These are phyloP conservation scores for Capreolus pygargus DNA, from an alignment of 2,113 vertebrate species.

Conservation along the genomic window DNA sequence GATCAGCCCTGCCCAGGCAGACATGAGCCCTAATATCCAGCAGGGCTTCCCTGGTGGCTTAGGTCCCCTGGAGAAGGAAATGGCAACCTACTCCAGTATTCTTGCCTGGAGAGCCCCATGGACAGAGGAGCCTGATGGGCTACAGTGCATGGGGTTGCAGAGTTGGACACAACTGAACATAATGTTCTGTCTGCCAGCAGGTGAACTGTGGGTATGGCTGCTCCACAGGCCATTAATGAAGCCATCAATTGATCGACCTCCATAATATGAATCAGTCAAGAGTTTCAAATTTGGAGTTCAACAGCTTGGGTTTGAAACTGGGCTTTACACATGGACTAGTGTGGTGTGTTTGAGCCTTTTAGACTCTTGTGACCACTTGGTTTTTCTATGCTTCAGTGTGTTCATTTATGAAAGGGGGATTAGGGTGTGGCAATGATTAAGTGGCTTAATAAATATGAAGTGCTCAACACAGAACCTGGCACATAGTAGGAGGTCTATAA, in stretches of 20 bases:
- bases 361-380: not conserved
- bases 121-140: not conserved
- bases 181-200: not conserved
- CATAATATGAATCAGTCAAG: not conserved
- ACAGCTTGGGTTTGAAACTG: not conserved
- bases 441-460: not conserved
- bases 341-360: not conserved
- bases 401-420: not conserved
- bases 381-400: not conserved
- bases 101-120: not conserved
- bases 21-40: not conserved
- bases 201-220: not conserved
- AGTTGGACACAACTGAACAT: not conserved
- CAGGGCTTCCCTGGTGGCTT: not conserved
- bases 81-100: not conserved
- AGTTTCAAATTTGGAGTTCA: not conserved
- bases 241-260: not conserved
- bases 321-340: not conserved
- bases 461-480: not conserved
- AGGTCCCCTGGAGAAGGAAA: not conserved
- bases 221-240: not conserved
- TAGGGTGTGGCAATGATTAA: not conserved
- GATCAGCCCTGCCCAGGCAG: not conserved
- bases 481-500: not conserved
- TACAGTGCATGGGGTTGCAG: not conserved